A percentile compares a stretch with the other conserved stretches of the same genome.
phyloP scores from a whole-genome alignment of 2,888 invertebrate species.

The Spialia ferax region DNA sequence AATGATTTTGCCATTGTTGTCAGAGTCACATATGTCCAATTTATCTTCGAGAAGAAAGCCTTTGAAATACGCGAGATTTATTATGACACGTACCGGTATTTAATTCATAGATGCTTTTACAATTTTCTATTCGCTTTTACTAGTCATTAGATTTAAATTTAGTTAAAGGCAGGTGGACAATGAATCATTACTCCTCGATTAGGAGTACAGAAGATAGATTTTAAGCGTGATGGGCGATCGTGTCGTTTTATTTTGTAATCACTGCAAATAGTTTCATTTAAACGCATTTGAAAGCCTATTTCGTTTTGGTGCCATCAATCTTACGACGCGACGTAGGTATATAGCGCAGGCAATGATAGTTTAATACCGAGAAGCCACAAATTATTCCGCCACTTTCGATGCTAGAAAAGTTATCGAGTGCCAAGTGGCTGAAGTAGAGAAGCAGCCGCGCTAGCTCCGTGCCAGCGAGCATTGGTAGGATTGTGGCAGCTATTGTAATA shows the following conservation, averaged over 20 bases:
- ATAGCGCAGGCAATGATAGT: constrained; percentile 22
- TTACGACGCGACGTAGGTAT: constrained; percentile 18
- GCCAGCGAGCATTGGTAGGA: constrained; percentile 74
- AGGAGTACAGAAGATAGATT: constrained; percentile 2
- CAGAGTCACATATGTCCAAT: constrained; percentile 35
- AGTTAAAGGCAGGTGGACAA: constrained; percentile 34
- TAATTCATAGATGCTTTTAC: constrained; percentile 33
- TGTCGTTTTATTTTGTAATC: constrained; percentile 16
- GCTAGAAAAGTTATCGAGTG: constrained; percentile 73
- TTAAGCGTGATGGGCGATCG: background rate
- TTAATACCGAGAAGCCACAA: constrained; percentile 53
- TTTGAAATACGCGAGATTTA: constrained; percentile 37
- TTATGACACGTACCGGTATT: constrained; percentile 36
- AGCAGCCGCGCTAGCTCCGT: constrained; percentile 73
- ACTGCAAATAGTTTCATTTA: constrained; percentile 21
- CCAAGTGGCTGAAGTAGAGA: constrained; percentile 77
- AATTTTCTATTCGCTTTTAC: constrained; percentile 13
- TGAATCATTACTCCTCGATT: constrained; percentile 34
- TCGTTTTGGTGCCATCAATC: constrained; percentile 31
- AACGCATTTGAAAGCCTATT: constrained; percentile 12
- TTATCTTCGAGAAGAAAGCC: constrained; percentile 39
- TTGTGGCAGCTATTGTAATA: constrained; percentile 71
- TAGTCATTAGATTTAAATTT: constrained; percentile 27
- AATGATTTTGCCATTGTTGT: constrained; percentile 40
- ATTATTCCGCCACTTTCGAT: constrained; percentile 69